A percentile compares a stretch with the other conserved stretches of the same genome.
Evolutionary conservation across 1,140 invertebrate genomes (phyloP).

Genomic region (Stegodyphus dumicola): DNA sequence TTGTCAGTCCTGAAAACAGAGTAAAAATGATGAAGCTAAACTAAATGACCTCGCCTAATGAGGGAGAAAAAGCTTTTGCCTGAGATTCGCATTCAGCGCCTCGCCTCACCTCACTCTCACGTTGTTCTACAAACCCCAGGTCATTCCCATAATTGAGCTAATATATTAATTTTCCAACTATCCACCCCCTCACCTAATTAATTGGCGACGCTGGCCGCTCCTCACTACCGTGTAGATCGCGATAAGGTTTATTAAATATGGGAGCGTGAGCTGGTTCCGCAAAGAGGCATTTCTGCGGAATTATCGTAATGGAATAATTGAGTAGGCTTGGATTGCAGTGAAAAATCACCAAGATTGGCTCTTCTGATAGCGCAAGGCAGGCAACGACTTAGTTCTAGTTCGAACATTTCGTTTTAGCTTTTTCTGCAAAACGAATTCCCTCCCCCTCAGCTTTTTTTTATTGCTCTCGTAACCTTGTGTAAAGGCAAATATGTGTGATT

Average conservation of each 20-base stretch:
- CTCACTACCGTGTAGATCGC: background rate
- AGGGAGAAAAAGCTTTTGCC: too few species aligned
- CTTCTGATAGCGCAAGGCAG: background rate
- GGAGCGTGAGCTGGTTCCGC: constrained; percentile 14
- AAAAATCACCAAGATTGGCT: constrained; percentile 30
- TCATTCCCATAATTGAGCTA: constrained; percentile 10
- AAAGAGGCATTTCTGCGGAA: constrained; percentile 17
- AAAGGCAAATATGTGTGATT: too few species aligned
- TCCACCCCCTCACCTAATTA: constrained; percentile 24
- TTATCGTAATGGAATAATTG: constrained; percentile 60
- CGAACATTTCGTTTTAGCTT: too few species aligned
- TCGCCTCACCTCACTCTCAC: background rate
- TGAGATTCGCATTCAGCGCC: too few species aligned
- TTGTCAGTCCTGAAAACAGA: too few species aligned
- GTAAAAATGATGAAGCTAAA: too few species aligned
- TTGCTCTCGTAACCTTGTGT: too few species aligned
- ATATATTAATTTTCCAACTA: constrained; percentile 46
- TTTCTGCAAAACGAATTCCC: too few species aligned
- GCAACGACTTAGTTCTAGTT: background rate
- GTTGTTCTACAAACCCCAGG: background rate
- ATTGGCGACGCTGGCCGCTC: constrained; percentile 16
- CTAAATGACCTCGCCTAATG: too few species aligned
- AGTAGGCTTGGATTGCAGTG: constrained; percentile 15
- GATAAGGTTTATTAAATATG: constrained; percentile 51
- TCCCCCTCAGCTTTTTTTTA: too few species aligned